Conservation (phyloP, 2,888 invertebrate genomes). For the Tenthredo amoena region DNA sequence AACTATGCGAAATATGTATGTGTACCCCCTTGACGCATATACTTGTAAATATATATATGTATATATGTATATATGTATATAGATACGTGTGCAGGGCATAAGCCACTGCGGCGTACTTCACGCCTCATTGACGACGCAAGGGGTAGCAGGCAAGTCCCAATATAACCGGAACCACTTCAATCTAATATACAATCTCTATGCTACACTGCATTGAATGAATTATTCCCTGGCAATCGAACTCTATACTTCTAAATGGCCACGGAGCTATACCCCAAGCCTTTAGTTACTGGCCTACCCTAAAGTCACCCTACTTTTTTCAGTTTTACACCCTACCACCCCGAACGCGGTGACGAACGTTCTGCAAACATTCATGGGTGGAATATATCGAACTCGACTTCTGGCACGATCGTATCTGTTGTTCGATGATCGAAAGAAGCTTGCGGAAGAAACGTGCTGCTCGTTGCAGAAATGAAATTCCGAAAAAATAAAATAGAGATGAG, state of each 20-base stretch:
- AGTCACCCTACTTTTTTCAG: neutral
- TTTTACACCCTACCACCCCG: neutral
- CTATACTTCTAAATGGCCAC: neutral
- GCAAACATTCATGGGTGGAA: neutral
- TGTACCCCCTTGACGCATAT: neutral
- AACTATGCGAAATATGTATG: neutral
- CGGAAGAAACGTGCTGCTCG: too few relatives aligned
- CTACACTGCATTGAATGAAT: neutral
- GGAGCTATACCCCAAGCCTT: neutral
- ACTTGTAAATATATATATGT: too few relatives aligned
- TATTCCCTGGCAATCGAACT: constrained; percentile 37
- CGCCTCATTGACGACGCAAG: constrained; percentile 33
- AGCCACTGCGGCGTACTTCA: neutral
- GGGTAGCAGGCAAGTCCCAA: neutral
- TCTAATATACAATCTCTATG: constrained; percentile 21
- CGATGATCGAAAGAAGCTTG: neutral
- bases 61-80: too few relatives aligned
- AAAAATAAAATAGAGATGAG: neutral
- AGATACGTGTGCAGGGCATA: neutral
- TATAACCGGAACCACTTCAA: constrained; percentile 20
- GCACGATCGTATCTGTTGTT: neutral
- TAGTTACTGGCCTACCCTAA: neutral
- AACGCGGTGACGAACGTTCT: neutral
- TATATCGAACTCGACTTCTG: neutral
- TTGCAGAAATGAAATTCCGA: too few relatives aligned